Percentiles rank a stretch among this genome's conserved stretches.
Conservation (phyloP, 1,140 invertebrate species). For the Belonocnema kinseyi region DNA sequence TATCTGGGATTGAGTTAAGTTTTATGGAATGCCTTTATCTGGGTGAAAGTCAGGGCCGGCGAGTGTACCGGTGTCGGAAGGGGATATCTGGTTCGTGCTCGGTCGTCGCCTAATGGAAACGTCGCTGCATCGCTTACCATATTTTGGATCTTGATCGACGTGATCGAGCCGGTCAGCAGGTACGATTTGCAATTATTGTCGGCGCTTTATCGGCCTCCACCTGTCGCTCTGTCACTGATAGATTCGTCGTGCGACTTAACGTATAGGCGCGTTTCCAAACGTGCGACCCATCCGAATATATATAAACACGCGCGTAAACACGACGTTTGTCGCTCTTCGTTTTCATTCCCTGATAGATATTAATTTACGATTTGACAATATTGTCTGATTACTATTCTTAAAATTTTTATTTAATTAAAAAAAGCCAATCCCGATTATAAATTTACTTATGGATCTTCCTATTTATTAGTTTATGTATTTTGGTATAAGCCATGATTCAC, state of each 20-base stretch:
- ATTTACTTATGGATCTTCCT: too few species aligned
- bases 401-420: too few species aligned
- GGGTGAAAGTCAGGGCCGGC: background rate
- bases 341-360: background rate
- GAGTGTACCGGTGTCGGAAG: background rate
- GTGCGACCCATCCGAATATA: slow-evolving; percentile 48
- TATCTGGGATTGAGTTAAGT: too few species aligned
- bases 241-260: slow-evolving; percentile 63
- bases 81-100: slow-evolving; percentile 7
- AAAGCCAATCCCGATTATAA: too few species aligned
- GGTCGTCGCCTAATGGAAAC: slow-evolving; percentile 59
- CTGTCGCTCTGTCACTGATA: slow-evolving; percentile 67
- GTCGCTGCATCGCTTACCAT: slow-evolving; percentile 58
- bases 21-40: background rate
- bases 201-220: slow-evolving; percentile 65
- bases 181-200: slow-evolving; percentile 71
- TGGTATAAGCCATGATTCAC: too few species aligned
- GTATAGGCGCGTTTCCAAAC: slow-evolving; percentile 50
- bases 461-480: too few species aligned
- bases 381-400: too few species aligned
- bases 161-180: slow-evolving; percentile 53
- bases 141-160: slow-evolving; percentile 67
- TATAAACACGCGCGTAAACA: slow-evolving; percentile 11
- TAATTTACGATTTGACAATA: background rate
- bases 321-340: background rate